phyloP scores from a whole-genome alignment of 2,113 vertebrate genomes.

The Tauraco erythrolophus region DNA sequence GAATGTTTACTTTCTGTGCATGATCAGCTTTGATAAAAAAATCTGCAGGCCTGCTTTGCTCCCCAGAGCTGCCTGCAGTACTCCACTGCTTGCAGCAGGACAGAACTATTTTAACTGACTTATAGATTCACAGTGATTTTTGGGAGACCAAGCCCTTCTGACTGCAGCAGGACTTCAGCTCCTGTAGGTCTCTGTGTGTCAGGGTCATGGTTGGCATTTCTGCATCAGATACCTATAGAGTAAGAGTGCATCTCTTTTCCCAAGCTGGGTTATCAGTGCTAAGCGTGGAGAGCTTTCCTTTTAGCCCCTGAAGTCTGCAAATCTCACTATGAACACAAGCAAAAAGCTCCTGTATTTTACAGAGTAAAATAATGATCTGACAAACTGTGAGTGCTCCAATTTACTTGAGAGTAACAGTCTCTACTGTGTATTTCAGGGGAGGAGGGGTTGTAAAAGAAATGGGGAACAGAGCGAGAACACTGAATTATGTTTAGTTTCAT shows the following conservation, averaged over 20 bases:
- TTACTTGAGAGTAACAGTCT: background rate
- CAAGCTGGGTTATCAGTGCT: accelerated
- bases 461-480: background rate
- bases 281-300: background rate
- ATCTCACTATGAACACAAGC: background rate
- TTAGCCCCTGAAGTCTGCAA: background rate
- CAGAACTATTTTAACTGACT: background rate
- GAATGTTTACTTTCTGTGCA: background rate
- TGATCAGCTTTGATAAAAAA: background rate
- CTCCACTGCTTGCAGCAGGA: background rate
- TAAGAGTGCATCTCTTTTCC: background rate
- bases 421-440: background rate
- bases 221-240: background rate
- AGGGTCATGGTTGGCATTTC: background rate
- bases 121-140: background rate
- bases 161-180: background rate
- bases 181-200: background rate
- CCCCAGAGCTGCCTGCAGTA: background rate
- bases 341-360: background rate
- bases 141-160: background rate
- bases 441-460: background rate
- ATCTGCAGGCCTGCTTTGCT: background rate
- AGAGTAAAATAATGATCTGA: background rate
- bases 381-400: background rate
- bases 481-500: background rate